phyloP scores from a whole-genome alignment of 2,888 invertebrate genomes.

The Synanthedon tipuliformis region DNA sequence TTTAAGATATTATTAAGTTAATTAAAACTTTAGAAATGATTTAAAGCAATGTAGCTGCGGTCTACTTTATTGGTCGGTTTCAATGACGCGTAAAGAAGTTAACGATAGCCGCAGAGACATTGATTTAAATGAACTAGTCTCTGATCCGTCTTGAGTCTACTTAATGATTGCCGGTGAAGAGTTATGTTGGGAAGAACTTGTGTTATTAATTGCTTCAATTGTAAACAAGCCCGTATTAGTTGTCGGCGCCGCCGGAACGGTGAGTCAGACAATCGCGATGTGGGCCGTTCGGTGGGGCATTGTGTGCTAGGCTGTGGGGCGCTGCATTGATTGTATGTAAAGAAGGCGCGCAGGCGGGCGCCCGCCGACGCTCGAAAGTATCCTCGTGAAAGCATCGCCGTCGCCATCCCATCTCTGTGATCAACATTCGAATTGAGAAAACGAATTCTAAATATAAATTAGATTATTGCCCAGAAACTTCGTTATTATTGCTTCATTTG shows the following conservation, averaged over 20 bases:
- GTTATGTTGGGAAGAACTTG: constrained; percentile 16
- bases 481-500: neutral
- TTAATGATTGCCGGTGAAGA: constrained; percentile 5
- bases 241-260: constrained; percentile 37
- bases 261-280: constrained; percentile 62
- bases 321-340: constrained; percentile 62
- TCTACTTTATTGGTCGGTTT: constrained; percentile 34
- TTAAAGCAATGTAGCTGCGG: constrained; percentile 27
- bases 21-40: neutral
- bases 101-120: constrained; percentile 4
- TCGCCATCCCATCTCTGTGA: constrained; percentile 12
- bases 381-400: constrained; percentile 25
- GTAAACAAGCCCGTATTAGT: constrained; percentile 54
- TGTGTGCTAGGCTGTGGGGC: constrained; percentile 24
- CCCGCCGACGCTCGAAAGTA: constrained; percentile 34
- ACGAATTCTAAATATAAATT: too few species aligned
- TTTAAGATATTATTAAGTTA: constrained; percentile 2
- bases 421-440: neutral
- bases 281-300: constrained; percentile 37
- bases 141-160: constrained; percentile 3
- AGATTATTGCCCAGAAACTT: too few species aligned
- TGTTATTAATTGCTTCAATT: constrained; percentile 54
- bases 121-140: neutral
- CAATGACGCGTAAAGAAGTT: constrained; percentile 31
- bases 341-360: constrained; percentile 58